Percentiles rank a stretch among this genome's conserved stretches.
phyloP scores from a whole-genome alignment of 2,888 invertebrate genomes.

The Erebia epiphron region DNA sequence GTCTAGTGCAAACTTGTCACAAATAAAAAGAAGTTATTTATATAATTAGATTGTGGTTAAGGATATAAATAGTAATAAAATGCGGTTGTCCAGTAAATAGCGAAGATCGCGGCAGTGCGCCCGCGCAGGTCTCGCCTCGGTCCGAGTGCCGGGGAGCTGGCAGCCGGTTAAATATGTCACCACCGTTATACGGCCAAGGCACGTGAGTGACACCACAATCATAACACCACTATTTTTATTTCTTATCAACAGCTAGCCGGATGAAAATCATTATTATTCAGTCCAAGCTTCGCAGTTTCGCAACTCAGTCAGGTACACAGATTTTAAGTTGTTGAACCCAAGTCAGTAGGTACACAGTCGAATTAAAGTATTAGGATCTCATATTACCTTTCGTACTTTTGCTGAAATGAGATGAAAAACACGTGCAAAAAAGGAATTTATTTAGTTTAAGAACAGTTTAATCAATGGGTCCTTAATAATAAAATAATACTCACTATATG shows the following conservation, averaged over 20 bases:
- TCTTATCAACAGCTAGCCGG: conserved; percentile 27
- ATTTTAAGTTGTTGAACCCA: conserved; percentile 1
- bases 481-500: not conserved
- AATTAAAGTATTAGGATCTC: conserved; percentile 6
- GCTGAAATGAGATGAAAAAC: not conserved
- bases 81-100: conserved; percentile 31
- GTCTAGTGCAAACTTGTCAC: conserved; percentile 10
- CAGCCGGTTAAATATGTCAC: conserved; percentile 64
- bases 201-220: conserved; percentile 43
- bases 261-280: conserved; percentile 26
- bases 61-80: conserved; percentile 18
- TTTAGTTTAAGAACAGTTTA: no score
- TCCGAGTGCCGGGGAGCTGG: conserved; percentile 36
- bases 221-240: conserved; percentile 36
- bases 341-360: not conserved
- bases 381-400: not conserved
- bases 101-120: conserved; percentile 23
- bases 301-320: conserved; percentile 3
- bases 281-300: conserved; percentile 24
- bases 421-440: no score
- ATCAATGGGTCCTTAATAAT: no score
- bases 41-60: conserved; percentile 22
- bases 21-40: conserved; percentile 16
- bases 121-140: not conserved
- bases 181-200: conserved; percentile 59